These are phyloP conservation scores for Leptogaster cylindrica DNA, from an alignment of 2,888 invertebrate genomes.

Conservation along the genomic window DNA sequence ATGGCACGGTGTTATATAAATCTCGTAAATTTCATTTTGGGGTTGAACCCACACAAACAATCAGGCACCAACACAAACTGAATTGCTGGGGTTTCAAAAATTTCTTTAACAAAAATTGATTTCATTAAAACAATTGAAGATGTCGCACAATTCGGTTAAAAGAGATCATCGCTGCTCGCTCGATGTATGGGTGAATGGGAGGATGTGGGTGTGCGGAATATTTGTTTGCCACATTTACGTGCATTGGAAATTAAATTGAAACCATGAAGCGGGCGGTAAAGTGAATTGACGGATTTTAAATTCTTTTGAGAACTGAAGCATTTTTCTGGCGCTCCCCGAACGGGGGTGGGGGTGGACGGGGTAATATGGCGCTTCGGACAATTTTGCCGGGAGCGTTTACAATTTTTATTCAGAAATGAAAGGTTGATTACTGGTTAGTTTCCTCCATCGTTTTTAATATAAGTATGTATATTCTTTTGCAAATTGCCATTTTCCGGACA, in stretches of 20 bases:
- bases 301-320: conserved; percentile 27
- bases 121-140: conserved; percentile 49
- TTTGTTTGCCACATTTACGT: conserved; percentile 15
- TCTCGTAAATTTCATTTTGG: conserved; percentile 46
- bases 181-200: conserved; percentile 8
- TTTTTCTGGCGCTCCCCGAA: no score
- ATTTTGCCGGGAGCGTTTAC: conserved; percentile 2
- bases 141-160: conserved; percentile 48
- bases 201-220: background rate
- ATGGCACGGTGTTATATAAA: conserved; percentile 32
- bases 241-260: conserved; percentile 35
- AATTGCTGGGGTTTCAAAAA: conserved; percentile 44
- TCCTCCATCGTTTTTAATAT: no score
- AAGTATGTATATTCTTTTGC: no score
- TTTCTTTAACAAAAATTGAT: conserved; percentile 48
- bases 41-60: conserved; percentile 41
- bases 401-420: no score
- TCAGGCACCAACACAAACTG: conserved; percentile 28
- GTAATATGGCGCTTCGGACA: background rate
- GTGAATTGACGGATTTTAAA: conserved; percentile 31
- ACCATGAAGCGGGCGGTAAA: conserved; percentile 35
- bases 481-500: no score
- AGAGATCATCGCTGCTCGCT: conserved; percentile 37
- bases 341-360: background rate
- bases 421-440: no score